Base-by-base conservation (phyloP, 2,888 invertebrate species). In the Zaprionus obscuricornis region DNA sequence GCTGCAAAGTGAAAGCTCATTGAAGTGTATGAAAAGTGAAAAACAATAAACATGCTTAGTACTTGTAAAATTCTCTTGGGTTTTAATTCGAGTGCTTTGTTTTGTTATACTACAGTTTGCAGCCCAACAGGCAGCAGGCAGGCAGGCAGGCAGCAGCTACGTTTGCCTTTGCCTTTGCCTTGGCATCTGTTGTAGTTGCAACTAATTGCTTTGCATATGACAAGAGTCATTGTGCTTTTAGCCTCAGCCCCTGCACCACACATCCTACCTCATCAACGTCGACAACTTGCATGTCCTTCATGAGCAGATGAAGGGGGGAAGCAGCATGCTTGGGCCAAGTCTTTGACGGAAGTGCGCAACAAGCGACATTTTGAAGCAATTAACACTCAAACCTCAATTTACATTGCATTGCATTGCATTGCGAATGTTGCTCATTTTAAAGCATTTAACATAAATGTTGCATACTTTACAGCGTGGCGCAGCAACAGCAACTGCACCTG, bases 41-140 rank as follows among this genome's bases (percentile, higher is more conserved):
- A 85, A 85, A 85, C 84, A 79, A 83, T 85, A 85, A 79, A 79
- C 77, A 85, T 82, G 54, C 65, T 74, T 50, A 62, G 54, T 43
- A 59, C 39, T n/a, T n/a, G n/a, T n/a, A n/a, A n/a, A n/a, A 29
- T 42, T 51, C 60, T 40, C 16, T 37, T 42, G 29, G 26, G 29
- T 39, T 51, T 54, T 40, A 45, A 56, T 57, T 83, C 72, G 37
- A 83, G 68, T 50, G 60, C 55, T 71, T 83, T 71, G 72, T 67
- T 72, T 40, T 68, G 29, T 45, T 49, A 43, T 64, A 22, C 22
- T 22, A 7, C 4, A 22, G 7, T 7, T 5, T 7, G 7, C 22
- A 22, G 31, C 46, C 20, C n/a, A n/a, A n/a, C n/a, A n/a, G n/a
- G n/a, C n/a, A n/a, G n/a, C 22, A 22, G 4, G 7, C 22, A 22